Conservation (phyloP, 2,888 invertebrate genomes). For the Aromia moschata region DNA sequence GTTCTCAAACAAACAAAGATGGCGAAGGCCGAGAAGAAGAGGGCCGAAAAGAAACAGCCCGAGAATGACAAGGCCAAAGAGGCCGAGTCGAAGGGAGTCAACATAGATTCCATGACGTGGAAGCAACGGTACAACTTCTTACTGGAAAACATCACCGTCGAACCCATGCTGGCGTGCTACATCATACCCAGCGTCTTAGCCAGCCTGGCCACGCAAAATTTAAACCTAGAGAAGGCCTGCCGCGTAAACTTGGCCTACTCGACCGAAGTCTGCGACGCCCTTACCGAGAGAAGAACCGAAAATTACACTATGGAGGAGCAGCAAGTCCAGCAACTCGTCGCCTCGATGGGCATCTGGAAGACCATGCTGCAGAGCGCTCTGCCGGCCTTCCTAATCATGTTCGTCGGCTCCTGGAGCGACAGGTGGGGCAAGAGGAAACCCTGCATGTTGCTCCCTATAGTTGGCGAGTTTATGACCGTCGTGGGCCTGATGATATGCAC, state of each 20-base stretch:
- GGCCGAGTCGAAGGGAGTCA: conserved; percentile 29
- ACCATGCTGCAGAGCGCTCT: conserved; percentile 84
- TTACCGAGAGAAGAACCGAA: conserved; percentile 77
- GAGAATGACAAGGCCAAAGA: conserved; percentile 36
- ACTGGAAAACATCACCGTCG: conserved; percentile 75
- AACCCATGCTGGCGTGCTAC: conserved; percentile 79
- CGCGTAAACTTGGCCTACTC: conserved; percentile 81
- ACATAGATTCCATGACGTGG: conserved; percentile 61
- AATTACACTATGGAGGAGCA: conserved; percentile 71
- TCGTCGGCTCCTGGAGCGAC: conserved; percentile 83
- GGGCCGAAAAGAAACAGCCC: conserved; percentile 28
- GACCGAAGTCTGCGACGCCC: conserved; percentile 78
- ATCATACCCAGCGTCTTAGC: conserved; percentile 73
- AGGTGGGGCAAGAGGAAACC: conserved; percentile 76
- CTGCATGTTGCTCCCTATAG: conserved; percentile 83
- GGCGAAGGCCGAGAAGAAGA: conserved; percentile 41
- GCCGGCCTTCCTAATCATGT: conserved; percentile 83
- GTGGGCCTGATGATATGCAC: conserved; percentile 82
- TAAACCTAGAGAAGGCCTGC: conserved; percentile 88
- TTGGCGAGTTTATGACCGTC: conserved; percentile 82
- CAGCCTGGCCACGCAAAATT: conserved; percentile 82
- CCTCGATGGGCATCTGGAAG: conserved; percentile 87
- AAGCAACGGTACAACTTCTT: conserved; percentile 69
- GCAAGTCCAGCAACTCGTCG: conserved; percentile 77
- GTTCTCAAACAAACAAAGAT: conserved; percentile 46